A percentile compares a stretch with the other conserved stretches of the same genome.
Conservation (phyloP, 2,888 invertebrate species). For the Pyrgus malvae region DNA sequence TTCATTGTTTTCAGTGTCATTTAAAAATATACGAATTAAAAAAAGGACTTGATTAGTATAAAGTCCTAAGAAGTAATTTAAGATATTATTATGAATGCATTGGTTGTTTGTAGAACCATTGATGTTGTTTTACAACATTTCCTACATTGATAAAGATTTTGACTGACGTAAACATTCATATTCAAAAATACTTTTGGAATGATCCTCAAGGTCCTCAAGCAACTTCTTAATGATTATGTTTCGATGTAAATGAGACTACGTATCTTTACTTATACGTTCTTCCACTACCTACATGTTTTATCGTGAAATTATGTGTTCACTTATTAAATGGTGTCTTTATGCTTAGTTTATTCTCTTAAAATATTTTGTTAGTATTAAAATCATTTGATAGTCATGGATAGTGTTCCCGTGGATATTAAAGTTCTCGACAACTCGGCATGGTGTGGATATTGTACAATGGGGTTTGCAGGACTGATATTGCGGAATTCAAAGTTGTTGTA, state of each 20-base stretch:
- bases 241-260: not conserved
- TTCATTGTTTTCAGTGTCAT: too few relatives aligned
- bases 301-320: not conserved
- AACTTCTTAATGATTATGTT: not conserved
- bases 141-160: too few relatives aligned
- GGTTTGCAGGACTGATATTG: slow-evolving; percentile 21
- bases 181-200: too few relatives aligned
- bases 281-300: not conserved
- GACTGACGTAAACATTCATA: too few relatives aligned
- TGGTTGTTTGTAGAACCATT: too few relatives aligned
- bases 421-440: slow-evolving; percentile 37
- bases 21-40: too few relatives aligned
- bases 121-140: too few relatives aligned
- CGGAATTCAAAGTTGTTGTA: slow-evolving; percentile 7
- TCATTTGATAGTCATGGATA: slow-evolving; percentile 45
- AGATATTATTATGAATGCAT: too few relatives aligned
- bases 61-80: too few relatives aligned
- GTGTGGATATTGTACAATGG: slow-evolving; percentile 34
- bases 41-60: too few relatives aligned
- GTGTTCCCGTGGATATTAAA: slow-evolving; percentile 30
- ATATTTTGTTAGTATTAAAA: slow-evolving; percentile 15
- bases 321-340: too few relatives aligned
- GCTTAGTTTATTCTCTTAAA: not conserved
- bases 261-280: not conserved
- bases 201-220: not conserved